Conservation (phyloP, 2,113 vertebrate species). For the Xenopus borealis region DNA sequence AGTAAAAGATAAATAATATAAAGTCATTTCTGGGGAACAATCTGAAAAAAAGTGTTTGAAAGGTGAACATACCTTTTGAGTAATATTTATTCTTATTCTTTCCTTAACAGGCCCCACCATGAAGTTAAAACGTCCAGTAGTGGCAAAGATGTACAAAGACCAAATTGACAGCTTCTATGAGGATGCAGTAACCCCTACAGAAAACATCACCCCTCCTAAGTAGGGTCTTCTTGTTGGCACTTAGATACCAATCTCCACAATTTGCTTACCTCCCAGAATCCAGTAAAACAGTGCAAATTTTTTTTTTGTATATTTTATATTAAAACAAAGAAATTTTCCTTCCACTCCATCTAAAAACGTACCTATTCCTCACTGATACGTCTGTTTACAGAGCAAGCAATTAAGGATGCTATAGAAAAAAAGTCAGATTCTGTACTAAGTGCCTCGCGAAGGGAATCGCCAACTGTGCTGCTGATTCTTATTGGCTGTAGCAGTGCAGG, state of each 20-base stretch:
- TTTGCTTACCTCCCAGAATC: background rate
- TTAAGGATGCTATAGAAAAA: background rate
- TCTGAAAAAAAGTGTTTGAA: no score
- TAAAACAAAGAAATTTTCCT: background rate
- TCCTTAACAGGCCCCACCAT: constrained; percentile 75
- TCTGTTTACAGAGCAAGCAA: background rate
- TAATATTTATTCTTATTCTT: background rate
- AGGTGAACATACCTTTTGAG: no score
- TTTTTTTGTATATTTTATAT: background rate
- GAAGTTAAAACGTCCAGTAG: constrained; percentile 78
- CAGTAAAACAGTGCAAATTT: background rate
- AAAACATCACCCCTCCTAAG: constrained; percentile 54
- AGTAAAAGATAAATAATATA: no score
- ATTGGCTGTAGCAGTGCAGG: background rate
- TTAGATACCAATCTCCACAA: background rate
- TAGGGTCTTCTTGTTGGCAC: constrained; percentile 41
- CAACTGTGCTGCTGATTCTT: background rate
- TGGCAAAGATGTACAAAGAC: constrained; percentile 75
- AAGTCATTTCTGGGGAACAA: no score
- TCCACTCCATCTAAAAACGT: no score
- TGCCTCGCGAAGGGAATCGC: constrained; percentile 12
- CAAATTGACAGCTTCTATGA: constrained; percentile 77
- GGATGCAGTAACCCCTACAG: constrained; percentile 55
- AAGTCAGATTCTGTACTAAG: constrained; percentile 6
- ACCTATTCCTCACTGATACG: no score